Conservation (phyloP, 2,888 invertebrate genomes). For the Lycocerus yunnanus region DNA sequence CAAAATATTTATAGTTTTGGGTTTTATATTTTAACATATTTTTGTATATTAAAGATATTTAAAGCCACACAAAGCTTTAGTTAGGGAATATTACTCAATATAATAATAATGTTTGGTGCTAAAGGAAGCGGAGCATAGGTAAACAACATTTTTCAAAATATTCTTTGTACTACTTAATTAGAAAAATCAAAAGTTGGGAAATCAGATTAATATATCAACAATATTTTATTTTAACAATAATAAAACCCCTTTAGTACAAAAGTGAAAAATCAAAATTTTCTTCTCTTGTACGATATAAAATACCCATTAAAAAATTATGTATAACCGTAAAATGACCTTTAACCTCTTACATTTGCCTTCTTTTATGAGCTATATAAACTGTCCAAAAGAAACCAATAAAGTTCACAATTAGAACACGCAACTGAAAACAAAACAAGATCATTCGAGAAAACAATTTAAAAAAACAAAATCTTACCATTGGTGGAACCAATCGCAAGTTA, state of each 20-base stretch:
- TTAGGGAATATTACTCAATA: too few relatives aligned
- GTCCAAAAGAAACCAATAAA: conserved; percentile 81
- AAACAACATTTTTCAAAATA: too few relatives aligned
- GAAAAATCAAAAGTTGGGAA: too few relatives aligned
- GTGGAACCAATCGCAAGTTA: conserved; percentile 76
- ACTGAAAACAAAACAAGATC: conserved; percentile 58
- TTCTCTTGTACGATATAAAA: neutral
- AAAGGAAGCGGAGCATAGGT: too few relatives aligned
- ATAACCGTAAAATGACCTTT: neutral
- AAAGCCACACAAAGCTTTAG: too few relatives aligned
- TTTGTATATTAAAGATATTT: too few relatives aligned
- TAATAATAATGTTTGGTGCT: too few relatives aligned
- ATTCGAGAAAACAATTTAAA: neutral
- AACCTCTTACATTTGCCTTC: conserved; percentile 60
- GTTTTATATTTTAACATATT: too few relatives aligned
- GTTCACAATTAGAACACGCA: conserved; percentile 75
- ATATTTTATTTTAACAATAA: neutral
- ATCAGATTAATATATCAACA: too few relatives aligned
- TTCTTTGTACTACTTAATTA: too few relatives aligned
- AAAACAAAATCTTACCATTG: conserved; percentile 64
- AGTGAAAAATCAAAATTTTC: neutral
- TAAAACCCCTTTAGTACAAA: neutral
- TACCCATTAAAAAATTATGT: neutral
- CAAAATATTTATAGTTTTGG: too few relatives aligned
- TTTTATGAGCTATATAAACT: conserved; percentile 72